phyloP scores from a whole-genome alignment of 2,113 vertebrate genomes.

The Oophaga pumilio region DNA sequence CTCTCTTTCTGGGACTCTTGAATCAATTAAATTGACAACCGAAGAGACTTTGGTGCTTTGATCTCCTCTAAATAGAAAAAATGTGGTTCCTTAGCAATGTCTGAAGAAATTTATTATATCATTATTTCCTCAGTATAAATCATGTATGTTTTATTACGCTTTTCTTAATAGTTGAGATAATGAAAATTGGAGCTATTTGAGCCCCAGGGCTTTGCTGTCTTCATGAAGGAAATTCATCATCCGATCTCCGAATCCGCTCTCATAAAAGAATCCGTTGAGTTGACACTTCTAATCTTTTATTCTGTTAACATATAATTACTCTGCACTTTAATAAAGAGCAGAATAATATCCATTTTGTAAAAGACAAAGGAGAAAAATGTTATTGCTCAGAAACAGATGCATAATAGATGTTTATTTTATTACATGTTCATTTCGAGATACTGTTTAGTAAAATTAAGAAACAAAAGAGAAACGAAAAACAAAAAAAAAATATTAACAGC shows the following conservation, averaged over 20 bases:
- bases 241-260: slow-evolving; percentile 1
- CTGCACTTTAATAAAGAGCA: slow-evolving; percentile 43
- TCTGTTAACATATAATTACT: slow-evolving; percentile 48
- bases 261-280: slow-evolving; percentile 24
- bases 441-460: background rate
- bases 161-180: slow-evolving; percentile 45
- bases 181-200: slow-evolving; percentile 35
- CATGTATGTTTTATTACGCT: slow-evolving; percentile 39
- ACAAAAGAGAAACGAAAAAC: background rate
- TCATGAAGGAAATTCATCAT: slow-evolving; percentile 46
- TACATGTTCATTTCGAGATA: background rate
- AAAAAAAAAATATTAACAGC: background rate
- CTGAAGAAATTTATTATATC: background rate
- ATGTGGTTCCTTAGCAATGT: background rate
- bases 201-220: slow-evolving; percentile 25
- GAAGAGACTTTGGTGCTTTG: background rate
- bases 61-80: background rate
- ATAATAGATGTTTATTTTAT: slow-evolving; percentile 5
- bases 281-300: slow-evolving; percentile 55
- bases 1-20: background rate
- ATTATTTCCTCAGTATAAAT: slow-evolving; percentile 1
- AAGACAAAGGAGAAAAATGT: slow-evolving; percentile 33
- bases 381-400: slow-evolving; percentile 1
- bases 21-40: background rate
- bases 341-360: slow-evolving; percentile 25